Evolutionary conservation across 2,113 vertebrate genomes (phyloP).

Genomic region (Serinus canaria): DNA sequence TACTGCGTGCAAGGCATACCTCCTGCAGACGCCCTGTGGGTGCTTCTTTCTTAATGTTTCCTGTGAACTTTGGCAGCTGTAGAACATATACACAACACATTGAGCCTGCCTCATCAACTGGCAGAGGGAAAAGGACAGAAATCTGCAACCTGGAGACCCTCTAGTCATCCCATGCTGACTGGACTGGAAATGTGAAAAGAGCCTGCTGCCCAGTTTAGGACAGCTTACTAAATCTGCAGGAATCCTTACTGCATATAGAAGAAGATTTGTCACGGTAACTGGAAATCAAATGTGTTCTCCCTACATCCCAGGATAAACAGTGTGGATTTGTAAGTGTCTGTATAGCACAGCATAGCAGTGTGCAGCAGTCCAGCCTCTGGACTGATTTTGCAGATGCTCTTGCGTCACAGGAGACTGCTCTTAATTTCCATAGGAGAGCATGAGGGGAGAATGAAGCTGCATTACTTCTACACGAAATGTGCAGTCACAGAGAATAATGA

Average conservation of each 20-base stretch:
- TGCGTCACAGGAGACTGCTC: background rate
- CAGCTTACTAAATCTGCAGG: background rate
- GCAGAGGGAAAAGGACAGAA: background rate
- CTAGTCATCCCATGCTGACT: background rate
- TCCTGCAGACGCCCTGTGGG: background rate
- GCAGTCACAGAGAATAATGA: background rate
- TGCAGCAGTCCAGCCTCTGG: background rate
- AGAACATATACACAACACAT: background rate
- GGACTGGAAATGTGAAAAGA: background rate
- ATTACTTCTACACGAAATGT: background rate
- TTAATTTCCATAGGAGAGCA: background rate
- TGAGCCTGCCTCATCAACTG: background rate
- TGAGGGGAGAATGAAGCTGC: background rate
- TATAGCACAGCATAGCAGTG: background rate
- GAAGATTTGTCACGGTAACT: background rate
- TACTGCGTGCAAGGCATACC: background rate
- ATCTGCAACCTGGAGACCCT: background rate
- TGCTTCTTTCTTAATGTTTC: background rate
- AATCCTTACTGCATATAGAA: background rate
- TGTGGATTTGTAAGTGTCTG: background rate
- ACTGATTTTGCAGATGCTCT: background rate
- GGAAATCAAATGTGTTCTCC: background rate
- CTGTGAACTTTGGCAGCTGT: background rate
- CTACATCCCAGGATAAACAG: background rate
- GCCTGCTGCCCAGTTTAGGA: background rate